A percentile compares a stretch with the other conserved stretches of the same genome.
phyloP scores from a whole-genome alignment of 2,888 invertebrate genomes.

The Drosophila lutescens region DNA sequence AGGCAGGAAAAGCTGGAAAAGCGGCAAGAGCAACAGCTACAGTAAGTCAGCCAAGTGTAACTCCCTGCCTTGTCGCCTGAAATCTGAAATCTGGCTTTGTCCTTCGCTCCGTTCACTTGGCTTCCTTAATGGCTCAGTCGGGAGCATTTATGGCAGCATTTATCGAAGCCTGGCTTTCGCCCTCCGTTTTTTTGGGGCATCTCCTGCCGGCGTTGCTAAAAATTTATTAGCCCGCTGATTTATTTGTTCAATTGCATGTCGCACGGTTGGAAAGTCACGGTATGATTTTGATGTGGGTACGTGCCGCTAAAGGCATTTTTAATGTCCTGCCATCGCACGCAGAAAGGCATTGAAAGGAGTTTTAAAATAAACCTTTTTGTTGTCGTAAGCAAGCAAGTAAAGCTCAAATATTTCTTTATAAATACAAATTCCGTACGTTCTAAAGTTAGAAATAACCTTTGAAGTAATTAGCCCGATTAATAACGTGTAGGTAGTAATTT shows the following conservation, averaged over 20 bases:
- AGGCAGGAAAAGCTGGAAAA: constrained; percentile 20
- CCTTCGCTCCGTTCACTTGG: constrained; percentile 37
- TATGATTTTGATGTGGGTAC: constrained; percentile 25
- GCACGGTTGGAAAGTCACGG: constrained; percentile 23
- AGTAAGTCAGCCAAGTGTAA: constrained; percentile 11
- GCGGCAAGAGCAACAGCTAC: constrained; percentile 7
- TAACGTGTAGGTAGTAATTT: constrained; percentile 2
- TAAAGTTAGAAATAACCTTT: constrained; percentile 1
- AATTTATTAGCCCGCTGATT: constrained; percentile 68
- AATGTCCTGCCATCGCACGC: background rate
- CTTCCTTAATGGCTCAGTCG: constrained; percentile 44
- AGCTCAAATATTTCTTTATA: background rate
- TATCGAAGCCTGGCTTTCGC: constrained; percentile 18
- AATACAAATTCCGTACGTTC: background rate
- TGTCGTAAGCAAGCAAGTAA: background rate
- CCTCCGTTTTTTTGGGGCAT: constrained; percentile 21
- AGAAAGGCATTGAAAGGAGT: background rate
- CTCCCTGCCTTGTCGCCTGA: constrained; percentile 15
- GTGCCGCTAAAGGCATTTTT: constrained; percentile 17
- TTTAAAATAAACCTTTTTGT: background rate
- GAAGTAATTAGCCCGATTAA: constrained; percentile 5
- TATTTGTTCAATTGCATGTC: constrained; percentile 65
- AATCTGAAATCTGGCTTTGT: constrained; percentile 20
- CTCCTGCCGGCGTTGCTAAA: constrained; percentile 31
- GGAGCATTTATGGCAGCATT: constrained; percentile 56